Percentiles rank a stretch among this genome's conserved stretches.
phyloP scores from a whole-genome alignment of 2,888 invertebrate species.

The Alcis repandata region DNA sequence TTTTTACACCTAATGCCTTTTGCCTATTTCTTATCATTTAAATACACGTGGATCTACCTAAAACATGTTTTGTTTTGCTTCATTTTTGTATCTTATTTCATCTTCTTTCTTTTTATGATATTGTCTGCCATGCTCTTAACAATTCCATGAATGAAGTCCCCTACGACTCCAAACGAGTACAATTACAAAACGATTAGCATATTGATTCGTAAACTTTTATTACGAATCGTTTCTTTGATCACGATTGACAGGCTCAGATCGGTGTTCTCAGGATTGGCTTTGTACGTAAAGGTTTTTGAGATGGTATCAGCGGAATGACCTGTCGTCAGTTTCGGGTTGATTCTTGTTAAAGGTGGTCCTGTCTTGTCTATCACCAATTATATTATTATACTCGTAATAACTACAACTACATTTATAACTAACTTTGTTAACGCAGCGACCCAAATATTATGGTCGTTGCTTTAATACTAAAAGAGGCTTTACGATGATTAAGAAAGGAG shows the following conservation, averaged over 20 bases:
- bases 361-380: too few relatives aligned
- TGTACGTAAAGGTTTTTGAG: background rate
- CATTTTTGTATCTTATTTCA: too few relatives aligned
- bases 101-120: background rate
- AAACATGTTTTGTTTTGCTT: too few relatives aligned
- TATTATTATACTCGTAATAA: too few relatives aligned
- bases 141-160: slow-evolving; percentile 23
- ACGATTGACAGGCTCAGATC: slow-evolving; percentile 26
- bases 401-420: too few relatives aligned
- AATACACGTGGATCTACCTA: too few relatives aligned
- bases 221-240: slow-evolving; percentile 21
- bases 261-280: background rate
- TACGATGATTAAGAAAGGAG: too few relatives aligned
- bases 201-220: slow-evolving; percentile 29
- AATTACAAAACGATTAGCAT: slow-evolving; percentile 33
- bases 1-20: too few relatives aligned
- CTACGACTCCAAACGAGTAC: slow-evolving; percentile 5
- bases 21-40: too few relatives aligned
- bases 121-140: slow-evolving; percentile 22
- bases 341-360: background rate
- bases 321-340: slow-evolving; percentile 7
- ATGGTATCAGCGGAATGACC: slow-evolving; percentile 11
- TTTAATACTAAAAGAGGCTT: too few relatives aligned
- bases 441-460: too few relatives aligned
- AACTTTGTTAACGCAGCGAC: too few relatives aligned